Base-by-base conservation (phyloP, 2,113 vertebrate species). In the Euleptes europaea region DNA sequence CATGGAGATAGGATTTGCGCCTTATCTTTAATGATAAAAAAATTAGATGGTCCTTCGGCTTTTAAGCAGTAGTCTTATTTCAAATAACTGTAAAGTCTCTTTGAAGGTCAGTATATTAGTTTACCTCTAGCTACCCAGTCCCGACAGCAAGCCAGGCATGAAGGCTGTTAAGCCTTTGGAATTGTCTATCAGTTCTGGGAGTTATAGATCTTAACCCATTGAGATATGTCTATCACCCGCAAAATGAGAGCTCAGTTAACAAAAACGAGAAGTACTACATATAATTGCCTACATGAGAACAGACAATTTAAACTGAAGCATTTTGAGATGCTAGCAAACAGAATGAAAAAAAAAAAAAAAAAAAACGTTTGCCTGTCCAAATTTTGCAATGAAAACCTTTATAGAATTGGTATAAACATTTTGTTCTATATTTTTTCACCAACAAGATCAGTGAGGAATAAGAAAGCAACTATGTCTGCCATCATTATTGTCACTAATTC, bases 171-270 rank as follows among this genome's bases (percentile, higher is more conserved):
- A 94, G 88, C 84, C 85, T 94, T 92, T 83, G 90, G 90, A 94
- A 93, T 94, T 94, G 92, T 94, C 90, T 91, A 92, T 94, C 90
- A 91, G 90, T 95, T 94, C 93, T 95, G 85, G 87, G 90, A 94
- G 91, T 95, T 95, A 92, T 79, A 90, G 86, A 92, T 95, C 95
- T 94, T 94, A 94, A 94, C 87, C 89, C 91, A 87, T 93, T 94
- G 90, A 93, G 92, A 91, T 94, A 93, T 93, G 87, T 93, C 88
- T 63, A 65, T 95, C 86, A 89, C 82, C 70, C 80, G 71, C 94
- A 96, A 90, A 94, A 93, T 93, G 89, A 88, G 92, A 95, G 93
- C 93, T 94, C 89, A 89, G 90, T 92, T 93, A 89, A 91, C 80
- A 80, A 92, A 94, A 91, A 60, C 17, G 82, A 86, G 17, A 54